A percentile compares a stretch with the other conserved stretches of the same genome.
Conservation (phyloP, 2,113 vertebrate species). For the Megaleporinus macrocephalus region DNA sequence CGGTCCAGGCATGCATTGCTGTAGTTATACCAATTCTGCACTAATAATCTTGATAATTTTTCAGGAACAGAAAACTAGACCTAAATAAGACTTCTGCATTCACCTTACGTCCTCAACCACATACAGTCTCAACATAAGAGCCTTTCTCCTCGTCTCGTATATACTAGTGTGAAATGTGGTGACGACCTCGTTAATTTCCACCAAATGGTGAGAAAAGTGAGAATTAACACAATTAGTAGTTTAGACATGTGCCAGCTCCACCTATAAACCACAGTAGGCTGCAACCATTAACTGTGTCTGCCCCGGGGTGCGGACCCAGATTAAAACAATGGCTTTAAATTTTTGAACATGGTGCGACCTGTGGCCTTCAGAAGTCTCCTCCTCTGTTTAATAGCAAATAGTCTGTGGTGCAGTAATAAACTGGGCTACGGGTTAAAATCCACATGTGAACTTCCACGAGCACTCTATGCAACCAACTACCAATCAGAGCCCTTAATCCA, state of each 20-base stretch:
- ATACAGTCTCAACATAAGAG: background rate
- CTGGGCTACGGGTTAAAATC: no score
- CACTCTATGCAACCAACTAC: no score
- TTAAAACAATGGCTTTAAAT: no score
- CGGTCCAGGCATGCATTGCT: no score
- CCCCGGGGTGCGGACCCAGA: no score
- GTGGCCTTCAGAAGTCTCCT: no score
- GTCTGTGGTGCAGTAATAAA: no score
- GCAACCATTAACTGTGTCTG: background rate
- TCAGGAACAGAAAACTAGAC: conserved; percentile 46
- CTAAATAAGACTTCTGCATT: conserved; percentile 47
- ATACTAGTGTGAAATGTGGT: background rate
- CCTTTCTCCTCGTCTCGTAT: background rate
- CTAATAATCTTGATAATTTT: conserved; percentile 24
- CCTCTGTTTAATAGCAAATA: no score
- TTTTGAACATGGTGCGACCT: no score
- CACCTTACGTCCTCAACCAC: background rate
- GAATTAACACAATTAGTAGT: background rate
- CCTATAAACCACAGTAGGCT: no score
- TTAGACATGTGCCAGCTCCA: background rate
- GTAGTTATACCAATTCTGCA: background rate
- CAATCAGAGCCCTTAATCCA: no score
- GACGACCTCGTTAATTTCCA: background rate
- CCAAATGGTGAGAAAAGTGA: background rate
- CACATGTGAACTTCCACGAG: no score